Base-by-base conservation (phyloP, 92 coral and sea anemone species). In the Nematostella vectensis region DNA sequence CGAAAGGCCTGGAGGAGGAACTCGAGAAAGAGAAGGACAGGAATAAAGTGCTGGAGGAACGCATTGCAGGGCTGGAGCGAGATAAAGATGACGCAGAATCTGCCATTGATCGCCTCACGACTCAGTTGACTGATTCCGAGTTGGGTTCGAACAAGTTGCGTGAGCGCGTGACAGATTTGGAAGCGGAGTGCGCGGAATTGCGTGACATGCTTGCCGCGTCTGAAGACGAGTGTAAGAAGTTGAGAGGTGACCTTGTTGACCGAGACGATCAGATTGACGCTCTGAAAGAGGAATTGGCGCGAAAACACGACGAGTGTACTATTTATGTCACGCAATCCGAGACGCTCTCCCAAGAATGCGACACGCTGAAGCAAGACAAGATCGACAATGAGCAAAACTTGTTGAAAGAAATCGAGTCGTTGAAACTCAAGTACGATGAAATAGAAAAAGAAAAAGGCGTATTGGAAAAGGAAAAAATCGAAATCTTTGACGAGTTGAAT, bases 331-430 rank as follows among this genome's bases (percentile, higher is more conserved):
- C 64, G 25, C 64, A 68, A 44, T 57, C 50, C 33, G 65, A 29
- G 12, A 25, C 20, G 39, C 27, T 74, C 47, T 48, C 82, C 29
- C 62, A 40, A 58, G 79, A 62, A 27, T 55, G 67, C 12, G 87
- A 59, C 27, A 49, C 50, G 3, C 69, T 65, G 2, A 70, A 53
- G 47, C 27, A 47, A 50, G 71, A 76, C 13, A 68, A 67, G 62
- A 71, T 31, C 51, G 47, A 48, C 40, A 58, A 63, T 11, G 78
- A 71, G 27, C 61, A 54, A 23, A 55, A 59, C 20, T 65, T 69
- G n/a, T 47, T 33, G 47, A 25, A 39, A 40, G 81, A 85, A 49
- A 77, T 80, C 22, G 84, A 85, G 55, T 75, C 95, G 2, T 68
- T 81, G 38, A 85, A 81, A 40, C 54, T 67, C 19, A 69, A 69